Evolutionary conservation across 1,140 invertebrate species (phyloP).

Genomic region (Tetramorium parvispinum): DNA sequence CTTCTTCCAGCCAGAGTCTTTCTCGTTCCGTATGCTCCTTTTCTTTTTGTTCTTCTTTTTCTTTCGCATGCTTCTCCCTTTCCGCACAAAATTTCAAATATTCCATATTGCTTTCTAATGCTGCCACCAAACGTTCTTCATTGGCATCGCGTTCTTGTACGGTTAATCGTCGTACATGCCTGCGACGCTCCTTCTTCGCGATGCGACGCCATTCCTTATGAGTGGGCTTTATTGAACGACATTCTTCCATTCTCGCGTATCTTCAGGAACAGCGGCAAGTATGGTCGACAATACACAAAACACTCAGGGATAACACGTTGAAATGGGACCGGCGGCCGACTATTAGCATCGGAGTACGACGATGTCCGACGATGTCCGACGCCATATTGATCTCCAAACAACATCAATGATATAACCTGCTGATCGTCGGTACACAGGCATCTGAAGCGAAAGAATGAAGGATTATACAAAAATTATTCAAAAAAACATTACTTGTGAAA

Average conservation of each 20-base stretch:
- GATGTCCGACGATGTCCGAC: slow-evolving; percentile 45
- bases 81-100: slow-evolving; percentile 85
- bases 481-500: background rate
- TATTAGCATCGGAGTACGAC: background rate
- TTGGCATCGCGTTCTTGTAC: slow-evolving; percentile 82
- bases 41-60: slow-evolving; percentile 83
- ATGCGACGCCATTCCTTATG: slow-evolving; percentile 88
- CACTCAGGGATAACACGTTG: background rate
- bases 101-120: slow-evolving; percentile 76
- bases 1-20: slow-evolving; percentile 82
- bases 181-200: slow-evolving; percentile 88
- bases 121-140: slow-evolving; percentile 70
- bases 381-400: slow-evolving; percentile 58
- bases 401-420: background rate
- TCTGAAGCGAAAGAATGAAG: background rate
- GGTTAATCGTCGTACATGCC: slow-evolving; percentile 84
- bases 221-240: background rate
- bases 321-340: background rate
- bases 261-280: background rate
- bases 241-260: slow-evolving; percentile 57
- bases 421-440: slow-evolving; percentile 1
- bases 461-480: background rate
- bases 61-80: slow-evolving; percentile 82
- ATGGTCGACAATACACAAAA: background rate
- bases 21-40: slow-evolving; percentile 82